Conservation (phyloP, 1,140 invertebrate species). For the Cyphomyrmex costatus region DNA sequence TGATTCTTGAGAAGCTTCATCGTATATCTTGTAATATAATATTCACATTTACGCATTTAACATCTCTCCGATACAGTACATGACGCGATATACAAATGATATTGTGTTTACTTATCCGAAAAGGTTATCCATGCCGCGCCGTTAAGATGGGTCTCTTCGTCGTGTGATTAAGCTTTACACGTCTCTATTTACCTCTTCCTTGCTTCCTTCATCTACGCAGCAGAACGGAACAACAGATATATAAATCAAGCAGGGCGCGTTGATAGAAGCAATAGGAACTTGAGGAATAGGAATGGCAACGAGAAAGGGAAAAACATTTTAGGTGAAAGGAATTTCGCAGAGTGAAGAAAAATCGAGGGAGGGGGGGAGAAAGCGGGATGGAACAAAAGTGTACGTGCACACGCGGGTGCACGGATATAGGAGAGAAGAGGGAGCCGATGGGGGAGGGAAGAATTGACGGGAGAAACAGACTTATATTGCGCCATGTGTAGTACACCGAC, state of each 20-base stretch:
- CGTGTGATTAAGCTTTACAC: slow-evolving; percentile 25
- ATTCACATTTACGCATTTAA: slow-evolving; percentile 35
- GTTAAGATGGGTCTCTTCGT: slow-evolving; percentile 47
- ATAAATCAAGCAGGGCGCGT: slow-evolving; percentile 78
- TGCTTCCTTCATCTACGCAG: slow-evolving; percentile 25
- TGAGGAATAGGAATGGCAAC: slow-evolving; percentile 61
- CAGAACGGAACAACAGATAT: slow-evolving; percentile 71
- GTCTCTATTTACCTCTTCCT: neutral
- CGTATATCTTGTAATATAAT: slow-evolving; percentile 42
- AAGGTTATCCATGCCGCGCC: slow-evolving; percentile 58
- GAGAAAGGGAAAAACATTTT: slow-evolving; percentile 26
- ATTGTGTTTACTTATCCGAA: slow-evolving; percentile 59
- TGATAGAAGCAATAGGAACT: slow-evolving; percentile 80
- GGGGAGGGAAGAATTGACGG: slow-evolving; percentile 4
- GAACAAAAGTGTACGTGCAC: slow-evolving; percentile 51
- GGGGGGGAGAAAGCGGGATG: neutral
- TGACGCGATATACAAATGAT: slow-evolving; percentile 42
- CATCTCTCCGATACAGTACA: slow-evolving; percentile 44
- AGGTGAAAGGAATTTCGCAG: slow-evolving; percentile 43
- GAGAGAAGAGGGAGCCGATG: neutral
- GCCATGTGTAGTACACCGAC: slow-evolving; percentile 65
- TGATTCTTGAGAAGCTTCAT: neutral
- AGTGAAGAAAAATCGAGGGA: slow-evolving; percentile 1
- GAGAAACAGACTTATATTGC: slow-evolving; percentile 73
- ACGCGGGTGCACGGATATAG: neutral